These are phyloP conservation scores for Odontothrips loti DNA, from an alignment of 2,888 invertebrate genomes.

Conservation along the genomic window DNA sequence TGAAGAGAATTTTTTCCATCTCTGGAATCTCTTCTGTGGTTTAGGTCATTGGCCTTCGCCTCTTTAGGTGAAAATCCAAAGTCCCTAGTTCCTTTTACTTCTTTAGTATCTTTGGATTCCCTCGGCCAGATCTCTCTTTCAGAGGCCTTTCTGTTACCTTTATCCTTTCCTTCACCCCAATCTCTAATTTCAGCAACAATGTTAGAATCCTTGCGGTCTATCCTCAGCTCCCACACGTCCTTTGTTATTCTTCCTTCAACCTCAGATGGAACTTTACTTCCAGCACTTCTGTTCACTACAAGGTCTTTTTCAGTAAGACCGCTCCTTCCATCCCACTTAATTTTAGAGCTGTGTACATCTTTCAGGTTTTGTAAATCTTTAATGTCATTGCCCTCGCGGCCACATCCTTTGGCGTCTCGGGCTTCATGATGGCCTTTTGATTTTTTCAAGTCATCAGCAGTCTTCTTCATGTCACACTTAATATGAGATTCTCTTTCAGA, in stretches of 20 bases:
- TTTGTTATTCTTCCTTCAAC: not conserved
- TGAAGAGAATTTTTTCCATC: not conserved
- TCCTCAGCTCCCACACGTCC: not conserved
- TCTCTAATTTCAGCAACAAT: not conserved
- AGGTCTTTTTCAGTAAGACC: not conserved
- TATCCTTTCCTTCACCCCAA: not conserved
- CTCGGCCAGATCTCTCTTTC: not conserved
- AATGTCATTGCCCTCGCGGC: not conserved
- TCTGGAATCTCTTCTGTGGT: not conserved
- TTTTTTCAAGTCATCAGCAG: not conserved
- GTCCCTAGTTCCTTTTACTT: not conserved
- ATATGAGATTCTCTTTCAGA: not conserved
- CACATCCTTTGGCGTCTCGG: not conserved
- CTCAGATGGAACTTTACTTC: not conserved
- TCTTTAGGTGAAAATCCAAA: not conserved
- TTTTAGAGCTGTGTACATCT: not conserved
- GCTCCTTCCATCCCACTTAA: not conserved
- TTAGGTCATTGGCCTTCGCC: not conserved
- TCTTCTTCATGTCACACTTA: not conserved
- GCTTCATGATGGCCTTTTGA: not conserved
- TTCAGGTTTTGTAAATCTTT: not conserved
- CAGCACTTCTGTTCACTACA: not conserved
- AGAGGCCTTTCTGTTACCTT: not conserved
- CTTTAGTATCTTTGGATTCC: not conserved
- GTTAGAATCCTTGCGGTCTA: not conserved